phyloP scores from a whole-genome alignment of 2,113 vertebrate species.

The Nothocercus nigrocapillus region DNA sequence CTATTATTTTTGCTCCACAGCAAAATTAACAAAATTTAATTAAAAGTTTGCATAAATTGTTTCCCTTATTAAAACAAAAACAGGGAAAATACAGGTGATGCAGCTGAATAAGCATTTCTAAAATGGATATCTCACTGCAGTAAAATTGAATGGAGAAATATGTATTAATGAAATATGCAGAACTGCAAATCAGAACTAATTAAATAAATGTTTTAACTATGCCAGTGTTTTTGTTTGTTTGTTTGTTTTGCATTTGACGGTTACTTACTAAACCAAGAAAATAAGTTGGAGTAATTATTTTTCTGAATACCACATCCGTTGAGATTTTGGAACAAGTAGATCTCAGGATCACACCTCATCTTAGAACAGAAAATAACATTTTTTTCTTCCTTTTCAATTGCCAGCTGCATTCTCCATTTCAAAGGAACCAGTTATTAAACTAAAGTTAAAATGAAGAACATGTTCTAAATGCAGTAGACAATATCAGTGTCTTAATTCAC shows the following conservation, averaged over 20 bases:
- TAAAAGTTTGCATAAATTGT: background rate
- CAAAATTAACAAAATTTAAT: background rate
- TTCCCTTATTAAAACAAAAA: background rate
- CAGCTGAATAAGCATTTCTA: background rate
- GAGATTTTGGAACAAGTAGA: background rate
- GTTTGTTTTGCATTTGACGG: background rate
- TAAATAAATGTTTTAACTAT: background rate
- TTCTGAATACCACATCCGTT: background rate
- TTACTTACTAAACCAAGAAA: background rate
- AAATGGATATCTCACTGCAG: background rate
- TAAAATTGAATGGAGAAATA: background rate
- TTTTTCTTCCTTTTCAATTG: background rate
- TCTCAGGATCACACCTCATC: conserved; percentile 20
- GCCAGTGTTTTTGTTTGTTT: rapidly evolving
- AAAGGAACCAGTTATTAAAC: background rate
- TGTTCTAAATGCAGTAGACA: background rate
- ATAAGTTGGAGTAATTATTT: background rate
- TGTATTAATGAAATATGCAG: background rate
- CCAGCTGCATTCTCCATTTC: background rate
- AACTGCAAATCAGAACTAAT: background rate
- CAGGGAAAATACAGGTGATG: background rate
- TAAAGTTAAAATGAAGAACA: background rate
- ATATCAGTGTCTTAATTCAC: background rate
- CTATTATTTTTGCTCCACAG: background rate
- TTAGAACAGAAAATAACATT: background rate